Evolutionary conservation across 2,113 vertebrate genomes (phyloP), one percentile per base, ranked within the genome.

Genomic region (Chascanopsetta lugubris): DNA sequence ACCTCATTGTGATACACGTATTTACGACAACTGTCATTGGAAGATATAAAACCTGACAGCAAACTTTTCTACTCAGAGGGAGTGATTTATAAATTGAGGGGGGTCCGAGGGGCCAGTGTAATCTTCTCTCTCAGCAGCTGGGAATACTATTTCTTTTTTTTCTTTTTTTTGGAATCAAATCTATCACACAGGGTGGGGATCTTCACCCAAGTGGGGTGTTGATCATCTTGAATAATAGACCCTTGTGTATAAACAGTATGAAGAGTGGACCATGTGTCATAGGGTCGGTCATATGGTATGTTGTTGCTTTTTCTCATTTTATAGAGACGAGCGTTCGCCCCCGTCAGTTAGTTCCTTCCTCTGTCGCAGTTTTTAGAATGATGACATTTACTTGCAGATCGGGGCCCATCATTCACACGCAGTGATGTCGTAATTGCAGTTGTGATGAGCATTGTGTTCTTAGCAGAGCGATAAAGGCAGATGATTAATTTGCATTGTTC

Each of bases 401-500:
- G 20, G 45, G 26, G 32, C 12, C 22, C 62, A 9, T 27, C 45
- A 68, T 42, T 56, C 20, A 22, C 10, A 1, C 12, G 18, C 25
- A 48, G 1, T 57, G 22, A 26, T 18, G 48, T 25, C 42, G 24
- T 25, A 21, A 24, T 61, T 29, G 24, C 24, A 21, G 5, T 56
- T 20, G 17, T 18, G 34, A 40, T 59, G 45, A 9, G 6, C 12
- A 17, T 43, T 48, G 32, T 59, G 17, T 42, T 64, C 12, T 56
- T 26, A 22, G 42, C 42, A 61, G 49, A 56, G n/a, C 24, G 36
- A 27, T n/a, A 59, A 54, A 48, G 18, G 29, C 8, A 34, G 22
- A 48, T 72, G 47, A 62, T 54, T 59, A 4, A 54, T 34, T 58
- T 50, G 34, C 29, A 54, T 73, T 49, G 42, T 54, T 50, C 32